phyloP scores from a whole-genome alignment of 2,113 vertebrate species.

The Perca fluviatilis region DNA sequence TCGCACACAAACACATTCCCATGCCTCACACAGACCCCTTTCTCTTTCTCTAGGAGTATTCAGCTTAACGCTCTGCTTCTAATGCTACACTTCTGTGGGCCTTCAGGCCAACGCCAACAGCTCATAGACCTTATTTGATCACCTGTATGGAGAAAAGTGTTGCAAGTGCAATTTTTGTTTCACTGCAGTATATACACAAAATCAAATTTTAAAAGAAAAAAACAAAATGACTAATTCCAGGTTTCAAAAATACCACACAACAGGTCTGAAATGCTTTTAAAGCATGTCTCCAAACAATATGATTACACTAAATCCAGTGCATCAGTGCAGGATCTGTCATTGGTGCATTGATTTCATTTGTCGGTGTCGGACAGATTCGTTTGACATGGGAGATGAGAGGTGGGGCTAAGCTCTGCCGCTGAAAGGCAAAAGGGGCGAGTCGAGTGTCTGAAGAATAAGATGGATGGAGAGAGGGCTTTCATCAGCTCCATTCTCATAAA shows the following conservation, averaged over 20 bases:
- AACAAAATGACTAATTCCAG: background rate
- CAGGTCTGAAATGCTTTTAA: background rate
- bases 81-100: background rate
- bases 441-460: constrained; percentile 49
- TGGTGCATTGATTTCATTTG: constrained; percentile 40
- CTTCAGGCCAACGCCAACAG: background rate
- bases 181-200: background rate
- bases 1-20: constrained; percentile 52
- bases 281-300: background rate
- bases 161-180: background rate
- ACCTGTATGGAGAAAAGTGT: background rate
- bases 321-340: background rate
- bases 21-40: constrained; percentile 15
- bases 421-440: constrained; percentile 56
- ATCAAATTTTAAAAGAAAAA: background rate
- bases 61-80: background rate
- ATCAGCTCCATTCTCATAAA: constrained; percentile 44
- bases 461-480: constrained; percentile 57
- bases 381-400: constrained; percentile 48
- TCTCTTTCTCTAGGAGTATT: background rate
- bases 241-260: background rate
- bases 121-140: background rate
- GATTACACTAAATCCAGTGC: too few species aligned
- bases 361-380: constrained; percentile 19
- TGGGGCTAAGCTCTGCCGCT: constrained; percentile 30